A percentile compares a stretch with the other conserved stretches of the same genome.
Conservation (phyloP, 2,113 vertebrate species). For the Misgurnus anguillicaudatus region DNA sequence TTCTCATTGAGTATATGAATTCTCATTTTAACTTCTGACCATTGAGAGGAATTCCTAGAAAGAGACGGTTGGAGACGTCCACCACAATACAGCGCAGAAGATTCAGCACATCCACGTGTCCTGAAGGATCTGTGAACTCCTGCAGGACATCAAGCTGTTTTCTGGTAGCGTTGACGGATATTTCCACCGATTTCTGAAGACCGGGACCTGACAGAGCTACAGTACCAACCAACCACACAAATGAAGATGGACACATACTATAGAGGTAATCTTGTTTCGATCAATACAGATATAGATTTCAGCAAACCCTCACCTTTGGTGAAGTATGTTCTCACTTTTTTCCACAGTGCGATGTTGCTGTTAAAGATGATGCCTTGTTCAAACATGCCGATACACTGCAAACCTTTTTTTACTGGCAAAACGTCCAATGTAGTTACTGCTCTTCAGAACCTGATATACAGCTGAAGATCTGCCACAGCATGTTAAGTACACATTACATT, state of each 20-base stretch:
- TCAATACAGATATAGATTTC: neutral
- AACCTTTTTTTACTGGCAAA: conserved; percentile 86
- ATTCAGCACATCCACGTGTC: conserved; percentile 80
- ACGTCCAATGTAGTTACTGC: conserved; percentile 80
- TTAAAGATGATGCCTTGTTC: conserved; percentile 94
- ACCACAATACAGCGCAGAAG: conserved; percentile 87
- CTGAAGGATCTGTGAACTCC: conserved; percentile 67
- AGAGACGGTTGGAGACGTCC: conserved; percentile 88
- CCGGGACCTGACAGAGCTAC: conserved; percentile 86
- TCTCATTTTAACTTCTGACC: conserved; percentile 70
- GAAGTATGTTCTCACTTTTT: conserved; percentile 82
- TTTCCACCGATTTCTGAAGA: conserved; percentile 78
- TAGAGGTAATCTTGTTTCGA: neutral
- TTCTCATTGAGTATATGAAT: no score
- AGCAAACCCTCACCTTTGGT: conserved; percentile 78
- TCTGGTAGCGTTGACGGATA: conserved; percentile 80
- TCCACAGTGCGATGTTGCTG: conserved; percentile 86
- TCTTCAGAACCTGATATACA: conserved; percentile 86
- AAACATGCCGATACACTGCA: conserved; percentile 91
- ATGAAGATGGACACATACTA: neutral
- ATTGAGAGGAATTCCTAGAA: conserved; percentile 85
- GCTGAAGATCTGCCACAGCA: conserved; percentile 80
- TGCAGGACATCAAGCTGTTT: conserved; percentile 78
- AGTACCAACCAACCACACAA: neutral
- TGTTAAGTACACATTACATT: neutral